Percentiles rank a stretch among this genome's conserved stretches.
These are phyloP conservation scores for Plutella xylostella DNA, from an alignment of 2,888 invertebrate species.

Conservation along the genomic window DNA sequence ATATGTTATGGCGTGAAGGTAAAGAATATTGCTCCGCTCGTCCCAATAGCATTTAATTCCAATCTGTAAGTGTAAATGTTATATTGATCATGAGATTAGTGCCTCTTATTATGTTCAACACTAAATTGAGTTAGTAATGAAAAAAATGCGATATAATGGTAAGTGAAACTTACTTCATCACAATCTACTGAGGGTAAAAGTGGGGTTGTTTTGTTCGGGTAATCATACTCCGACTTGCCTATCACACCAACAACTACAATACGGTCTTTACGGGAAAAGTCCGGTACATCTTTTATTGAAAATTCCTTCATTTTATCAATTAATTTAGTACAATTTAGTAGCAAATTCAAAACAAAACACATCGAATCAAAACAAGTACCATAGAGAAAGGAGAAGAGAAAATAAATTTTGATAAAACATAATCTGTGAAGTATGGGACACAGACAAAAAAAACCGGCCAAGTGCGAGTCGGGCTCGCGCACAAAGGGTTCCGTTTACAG, in stretches of 20 bases:
- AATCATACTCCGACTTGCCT: slow-evolving; percentile 76
- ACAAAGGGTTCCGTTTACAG: too few species aligned
- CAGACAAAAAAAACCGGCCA: too few species aligned
- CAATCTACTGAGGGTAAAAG: slow-evolving; percentile 60
- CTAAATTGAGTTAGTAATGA: too few species aligned
- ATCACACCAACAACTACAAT: slow-evolving; percentile 79
- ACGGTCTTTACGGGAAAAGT: slow-evolving; percentile 63
- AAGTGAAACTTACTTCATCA: slow-evolving; percentile 43
- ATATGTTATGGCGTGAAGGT: slow-evolving; percentile 65
- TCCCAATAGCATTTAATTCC: slow-evolving; percentile 72
- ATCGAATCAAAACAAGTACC: neutral
- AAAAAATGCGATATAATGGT: too few species aligned
- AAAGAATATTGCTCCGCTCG: slow-evolving; percentile 56
- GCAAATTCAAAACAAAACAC: neutral
- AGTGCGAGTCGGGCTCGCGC: too few species aligned
- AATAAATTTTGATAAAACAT: too few species aligned
- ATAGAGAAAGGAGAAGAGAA: neutral
- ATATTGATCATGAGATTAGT: neutral
- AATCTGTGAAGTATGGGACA: too few species aligned
- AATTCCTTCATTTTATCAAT: slow-evolving; percentile 38
- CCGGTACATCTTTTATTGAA: slow-evolving; percentile 48
- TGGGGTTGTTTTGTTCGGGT: slow-evolving; percentile 75
- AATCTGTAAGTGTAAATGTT: slow-evolving; percentile 38
- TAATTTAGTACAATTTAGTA: neutral
- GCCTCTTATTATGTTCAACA: too few species aligned